A percentile compares a stretch with the other conserved stretches of the same genome.
Evolutionary conservation across 2,797 vertebrate species (phyloP).

Genomic region (Microctenopoma stevenorrisi): DNA sequence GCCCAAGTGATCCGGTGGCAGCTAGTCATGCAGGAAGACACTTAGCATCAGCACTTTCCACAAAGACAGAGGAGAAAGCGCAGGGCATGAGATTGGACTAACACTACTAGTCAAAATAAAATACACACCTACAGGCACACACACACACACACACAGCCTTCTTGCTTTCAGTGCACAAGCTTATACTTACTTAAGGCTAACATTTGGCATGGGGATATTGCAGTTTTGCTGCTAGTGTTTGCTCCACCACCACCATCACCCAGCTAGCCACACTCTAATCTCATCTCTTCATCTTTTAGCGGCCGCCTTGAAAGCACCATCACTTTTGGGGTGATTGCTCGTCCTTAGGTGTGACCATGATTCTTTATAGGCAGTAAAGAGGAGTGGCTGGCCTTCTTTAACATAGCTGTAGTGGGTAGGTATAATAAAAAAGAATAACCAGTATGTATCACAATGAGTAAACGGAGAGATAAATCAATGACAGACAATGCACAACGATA

Average conservation of each 20-base stretch:
- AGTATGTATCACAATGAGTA: neutral
- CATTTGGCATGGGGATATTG: conserved; percentile 59
- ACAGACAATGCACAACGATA: neutral
- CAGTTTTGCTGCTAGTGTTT: conserved; percentile 33
- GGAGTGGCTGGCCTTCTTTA: neutral
- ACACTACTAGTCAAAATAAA: conserved; percentile 21
- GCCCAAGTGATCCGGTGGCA: conserved; percentile 17
- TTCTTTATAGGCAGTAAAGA: conserved; percentile 35
- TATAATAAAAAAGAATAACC: neutral
- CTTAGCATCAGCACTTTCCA: conserved; percentile 56
- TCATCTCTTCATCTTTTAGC: conserved; percentile 34
- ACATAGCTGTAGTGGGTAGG: neutral
- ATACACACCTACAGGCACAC: neutral
- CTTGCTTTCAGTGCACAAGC: conserved; percentile 39
- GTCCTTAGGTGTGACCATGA: conserved; percentile 44
- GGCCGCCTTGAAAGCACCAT: conserved; percentile 51
- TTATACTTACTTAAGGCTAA: conserved; percentile 55
- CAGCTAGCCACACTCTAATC: conserved; percentile 26
- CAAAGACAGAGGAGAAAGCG: conserved; percentile 26
- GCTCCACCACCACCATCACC: conserved; percentile 1
- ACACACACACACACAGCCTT: neutral
- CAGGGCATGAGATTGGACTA: conserved; percentile 11
- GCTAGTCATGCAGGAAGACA: conserved; percentile 22
- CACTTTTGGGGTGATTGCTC: conserved; percentile 49
- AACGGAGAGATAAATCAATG: neutral